Evolutionary conservation across 2,113 vertebrate species (phyloP).

Genomic region (Blennius ocellaris): DNA sequence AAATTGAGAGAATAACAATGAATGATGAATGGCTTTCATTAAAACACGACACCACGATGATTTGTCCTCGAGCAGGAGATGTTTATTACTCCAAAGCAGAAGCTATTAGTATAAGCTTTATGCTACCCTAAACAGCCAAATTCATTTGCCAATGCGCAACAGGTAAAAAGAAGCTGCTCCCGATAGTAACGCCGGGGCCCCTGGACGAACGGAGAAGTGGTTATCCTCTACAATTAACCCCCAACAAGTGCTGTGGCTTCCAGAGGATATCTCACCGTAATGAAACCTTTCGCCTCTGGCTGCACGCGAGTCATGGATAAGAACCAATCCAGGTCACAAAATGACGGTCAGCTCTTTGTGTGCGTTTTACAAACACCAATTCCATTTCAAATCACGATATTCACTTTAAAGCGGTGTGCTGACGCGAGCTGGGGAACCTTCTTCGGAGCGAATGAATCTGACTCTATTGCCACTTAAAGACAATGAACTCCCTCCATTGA

Average conservation of each 20-base stretch:
- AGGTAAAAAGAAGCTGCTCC: constrained; percentile 27
- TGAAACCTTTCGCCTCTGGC: constrained; percentile 31
- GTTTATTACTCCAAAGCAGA: constrained; percentile 61
- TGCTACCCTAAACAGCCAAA: constrained; percentile 52
- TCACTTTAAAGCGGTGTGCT: constrained; percentile 61
- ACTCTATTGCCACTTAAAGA: constrained; percentile 60
- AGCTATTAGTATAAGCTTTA: constrained; percentile 58
- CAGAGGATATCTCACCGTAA: constrained; percentile 13
- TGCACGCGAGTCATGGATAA: constrained; percentile 2
- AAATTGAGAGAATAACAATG: constrained; percentile 43
- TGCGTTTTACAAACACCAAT: constrained; percentile 35
- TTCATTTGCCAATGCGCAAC: constrained; percentile 44
- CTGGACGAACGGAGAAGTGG: background rate
- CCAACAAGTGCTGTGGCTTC: constrained; percentile 1
- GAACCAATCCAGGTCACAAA: constrained; percentile 22
- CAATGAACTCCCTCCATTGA: constrained; percentile 55
- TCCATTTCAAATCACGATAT: constrained; percentile 35
- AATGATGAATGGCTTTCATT: constrained; percentile 76
- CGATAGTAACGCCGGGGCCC: constrained; percentile 13
- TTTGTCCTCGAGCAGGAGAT: constrained; percentile 46
- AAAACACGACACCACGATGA: constrained; percentile 39
- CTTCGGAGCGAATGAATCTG: constrained; percentile 45
- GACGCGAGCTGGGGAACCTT: constrained; percentile 49
- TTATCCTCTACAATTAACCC: constrained; percentile 36
- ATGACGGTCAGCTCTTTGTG: constrained; percentile 24